Conservation (phyloP, 2,888 invertebrate species). For the Aelia acuminata region DNA sequence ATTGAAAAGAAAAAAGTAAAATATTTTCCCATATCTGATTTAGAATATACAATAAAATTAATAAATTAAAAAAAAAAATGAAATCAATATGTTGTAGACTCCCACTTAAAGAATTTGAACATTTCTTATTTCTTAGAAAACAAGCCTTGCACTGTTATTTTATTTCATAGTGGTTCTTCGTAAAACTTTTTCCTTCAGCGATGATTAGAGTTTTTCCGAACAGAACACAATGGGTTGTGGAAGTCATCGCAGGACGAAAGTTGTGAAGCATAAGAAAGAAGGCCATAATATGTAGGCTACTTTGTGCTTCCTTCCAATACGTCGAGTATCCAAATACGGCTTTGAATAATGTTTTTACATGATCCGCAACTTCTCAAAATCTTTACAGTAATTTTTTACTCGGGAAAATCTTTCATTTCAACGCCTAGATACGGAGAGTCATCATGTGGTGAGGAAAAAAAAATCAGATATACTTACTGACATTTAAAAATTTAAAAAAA, state of each 20-base stretch:
- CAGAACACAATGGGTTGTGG: not conserved
- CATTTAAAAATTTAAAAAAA: not conserved
- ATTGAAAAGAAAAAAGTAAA: too few relatives aligned
- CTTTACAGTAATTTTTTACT: constrained; percentile 1
- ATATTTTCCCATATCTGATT: too few relatives aligned
- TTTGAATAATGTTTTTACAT: not conserved
- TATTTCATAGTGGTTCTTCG: not conserved
- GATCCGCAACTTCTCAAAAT: not conserved
- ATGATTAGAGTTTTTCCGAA: constrained; percentile 4
- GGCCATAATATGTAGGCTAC: too few relatives aligned
- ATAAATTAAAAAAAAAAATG: too few relatives aligned
- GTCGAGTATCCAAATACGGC: not conserved
- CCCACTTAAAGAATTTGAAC: not conserved
- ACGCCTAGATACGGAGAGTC: not conserved
- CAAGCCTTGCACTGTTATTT: not conserved
- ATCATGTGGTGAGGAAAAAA: not conserved
- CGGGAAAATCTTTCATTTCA: not conserved
- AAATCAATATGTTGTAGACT: not conserved
- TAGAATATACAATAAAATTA: too few relatives aligned
- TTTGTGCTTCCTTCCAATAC: not conserved
- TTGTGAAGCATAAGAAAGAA: not conserved
- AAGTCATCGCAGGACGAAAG: constrained; percentile 12
- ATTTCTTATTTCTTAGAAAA: not conserved
- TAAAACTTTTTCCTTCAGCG: not conserved
- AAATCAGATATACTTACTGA: not conserved